phyloP scores from a whole-genome alignment of 2,797 vertebrate genomes.

The Arnoldichthys spilopterus region DNA sequence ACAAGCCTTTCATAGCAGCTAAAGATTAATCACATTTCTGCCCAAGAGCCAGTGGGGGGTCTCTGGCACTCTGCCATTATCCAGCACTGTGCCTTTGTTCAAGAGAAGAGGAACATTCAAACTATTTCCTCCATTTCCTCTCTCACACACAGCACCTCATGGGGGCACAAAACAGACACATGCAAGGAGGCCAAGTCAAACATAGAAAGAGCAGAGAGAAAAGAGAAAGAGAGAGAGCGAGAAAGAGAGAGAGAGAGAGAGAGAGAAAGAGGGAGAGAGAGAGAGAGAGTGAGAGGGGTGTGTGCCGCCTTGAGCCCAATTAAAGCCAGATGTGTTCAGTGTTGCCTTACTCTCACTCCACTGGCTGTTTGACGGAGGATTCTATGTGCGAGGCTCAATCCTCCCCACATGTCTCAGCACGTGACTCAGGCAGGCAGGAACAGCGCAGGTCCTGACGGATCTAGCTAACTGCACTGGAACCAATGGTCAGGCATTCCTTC shows the following conservation, averaged over 20 bases:
- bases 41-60: not conserved
- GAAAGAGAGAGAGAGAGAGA: not conserved
- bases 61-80: slow-evolving; percentile 16
- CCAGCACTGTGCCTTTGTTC: slow-evolving; percentile 40
- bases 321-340: slow-evolving; percentile 77
- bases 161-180: slow-evolving; percentile 37
- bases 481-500: slow-evolving; percentile 4
- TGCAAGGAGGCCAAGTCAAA: slow-evolving; percentile 48
- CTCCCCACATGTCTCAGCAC: slow-evolving; percentile 27
- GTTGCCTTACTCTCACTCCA: slow-evolving; percentile 57
- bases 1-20: not conserved
- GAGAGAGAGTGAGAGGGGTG: slow-evolving; percentile 2
- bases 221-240: slow-evolving; percentile 9
- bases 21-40: not conserved
- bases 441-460: slow-evolving; percentile 11
- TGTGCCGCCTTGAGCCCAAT: slow-evolving; percentile 57
- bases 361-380: slow-evolving; percentile 50
- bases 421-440: slow-evolving; percentile 22
- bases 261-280: not conserved
- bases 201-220: not conserved
- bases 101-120: slow-evolving; percentile 30
- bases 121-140: slow-evolving; percentile 56
- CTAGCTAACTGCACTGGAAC: slow-evolving; percentile 5
- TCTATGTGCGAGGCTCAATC: slow-evolving; percentile 56
- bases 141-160: slow-evolving; percentile 39